Conservation (phyloP, 2,113 vertebrate species). For the Eretmochelys imbricata region DNA sequence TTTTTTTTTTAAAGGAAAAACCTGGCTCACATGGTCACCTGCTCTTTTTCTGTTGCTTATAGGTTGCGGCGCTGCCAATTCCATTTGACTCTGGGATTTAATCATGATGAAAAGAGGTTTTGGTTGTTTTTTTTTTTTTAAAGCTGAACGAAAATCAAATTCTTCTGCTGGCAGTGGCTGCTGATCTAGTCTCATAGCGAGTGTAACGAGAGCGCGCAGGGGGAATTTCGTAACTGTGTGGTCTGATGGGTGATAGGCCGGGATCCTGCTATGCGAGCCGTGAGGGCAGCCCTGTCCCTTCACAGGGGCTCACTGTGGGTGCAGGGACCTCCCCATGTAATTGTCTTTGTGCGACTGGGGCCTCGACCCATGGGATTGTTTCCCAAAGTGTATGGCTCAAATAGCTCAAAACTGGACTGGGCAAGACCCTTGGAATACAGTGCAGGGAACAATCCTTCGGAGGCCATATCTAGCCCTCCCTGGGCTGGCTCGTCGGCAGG, state of each 20-base stretch:
- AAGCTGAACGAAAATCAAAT: neutral
- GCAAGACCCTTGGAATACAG: too few relatives aligned
- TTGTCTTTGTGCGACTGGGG: neutral
- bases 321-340: neutral
- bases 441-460: neutral
- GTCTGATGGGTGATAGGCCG: neutral
- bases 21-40: conserved; percentile 80
- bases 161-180: too few relatives aligned
- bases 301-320: neutral
- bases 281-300: neutral
- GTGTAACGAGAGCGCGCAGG: neutral
- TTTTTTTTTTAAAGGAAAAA: conserved; percentile 73
- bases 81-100: conserved; percentile 82
- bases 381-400: neutral
- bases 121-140: neutral
- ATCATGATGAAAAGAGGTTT: conserved; percentile 68
- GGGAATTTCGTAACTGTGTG: neutral
- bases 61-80: conserved; percentile 85
- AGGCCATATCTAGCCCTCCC: too few relatives aligned
- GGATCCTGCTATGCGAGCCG: neutral
- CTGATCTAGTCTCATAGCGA: neutral
- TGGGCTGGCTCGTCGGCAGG: too few relatives aligned
- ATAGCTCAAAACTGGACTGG: too few relatives aligned
- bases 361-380: too few relatives aligned
- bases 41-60: conserved; percentile 79